A percentile compares a stretch with the other conserved stretches of the same genome.
phyloP scores from a whole-genome alignment of 2,888 invertebrate species.

The Tribolium freemani region DNA sequence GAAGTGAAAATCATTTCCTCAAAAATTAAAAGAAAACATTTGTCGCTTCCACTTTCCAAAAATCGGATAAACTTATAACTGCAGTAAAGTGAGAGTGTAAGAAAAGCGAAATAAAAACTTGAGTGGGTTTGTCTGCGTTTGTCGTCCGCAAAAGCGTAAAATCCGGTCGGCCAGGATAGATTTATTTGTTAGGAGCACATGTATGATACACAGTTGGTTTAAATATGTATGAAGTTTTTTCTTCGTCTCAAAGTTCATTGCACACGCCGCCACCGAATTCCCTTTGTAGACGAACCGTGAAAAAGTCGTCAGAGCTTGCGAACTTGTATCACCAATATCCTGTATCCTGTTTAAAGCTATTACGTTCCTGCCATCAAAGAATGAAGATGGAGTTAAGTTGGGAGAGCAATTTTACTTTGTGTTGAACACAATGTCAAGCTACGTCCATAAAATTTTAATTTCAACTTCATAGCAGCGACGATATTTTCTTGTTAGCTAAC shows the following conservation, averaged over 20 bases:
- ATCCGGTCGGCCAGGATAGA: neutral
- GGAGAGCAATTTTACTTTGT: conserved; percentile 24
- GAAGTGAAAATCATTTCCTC: too few relatives aligned
- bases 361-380: conserved; percentile 13
- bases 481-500: neutral
- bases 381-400: conserved; percentile 29
- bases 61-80: too few relatives aligned
- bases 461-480: neutral
- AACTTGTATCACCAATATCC: conserved; percentile 23
- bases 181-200: neutral
- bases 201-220: neutral
- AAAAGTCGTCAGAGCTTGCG: conserved; percentile 3
- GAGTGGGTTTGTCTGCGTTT: too few relatives aligned
- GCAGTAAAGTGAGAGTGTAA: too few relatives aligned
- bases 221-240: neutral
- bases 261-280: neutral
- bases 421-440: conserved; percentile 24
- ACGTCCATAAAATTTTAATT: conserved; percentile 29
- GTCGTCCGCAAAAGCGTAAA: neutral
- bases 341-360: conserved; percentile 19
- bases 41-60: too few relatives aligned
- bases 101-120: too few relatives aligned
- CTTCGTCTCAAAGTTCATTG: neutral
- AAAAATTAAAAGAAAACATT: too few relatives aligned
- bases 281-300: neutral